Evolutionary conservation across 2,797 vertebrate species (phyloP), one percentile per base, ranked within the genome.

Genomic region (Tapera naevia): DNA sequence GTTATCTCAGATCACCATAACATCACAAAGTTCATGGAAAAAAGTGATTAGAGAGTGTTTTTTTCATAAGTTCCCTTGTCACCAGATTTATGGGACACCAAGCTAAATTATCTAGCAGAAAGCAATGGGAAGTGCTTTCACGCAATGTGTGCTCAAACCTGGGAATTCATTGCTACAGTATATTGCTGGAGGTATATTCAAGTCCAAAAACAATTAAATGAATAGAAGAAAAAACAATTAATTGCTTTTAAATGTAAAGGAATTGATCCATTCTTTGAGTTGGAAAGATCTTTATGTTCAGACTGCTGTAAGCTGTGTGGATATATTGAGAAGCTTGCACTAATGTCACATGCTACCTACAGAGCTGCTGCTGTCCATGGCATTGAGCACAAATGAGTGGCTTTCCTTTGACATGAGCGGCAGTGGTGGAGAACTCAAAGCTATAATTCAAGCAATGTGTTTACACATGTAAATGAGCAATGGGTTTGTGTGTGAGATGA

Each of bases 51-150:
- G 53, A 53, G 50, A n/a, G 28, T 17, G 54, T 62, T 81, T 87
- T 87, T 67, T 64, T 89, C 82, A 56, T 54, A 61, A 25, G 74
- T 87, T 94, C 71, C 74, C 58, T 61, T 80, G 74, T 61, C 51
- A 69, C 27, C 50, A 67, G 62, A 78, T 91, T 92, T 87, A 87
- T 50, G 62, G 41, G 22, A 57, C 45, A 65, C 58, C 62, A 69
- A 69, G 89, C 75, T 85, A 91, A 91, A 79, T 88, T 90, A 83
- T 43, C 64, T 91, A 80, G n/a, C 72, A 71, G 88, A 82, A 95
- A 80, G 72, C 88, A 82, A 50, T 19, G 41, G 33, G 64, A 86
- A 88, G 37, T 54, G 58, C 91, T 87, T 87, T 46, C 56, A 65
- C 76, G 74, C 50, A 79, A 48, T 33, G 25, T 10, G 15, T 60